These are phyloP conservation scores for Bujurquina vittata DNA, from an alignment of 2,113 vertebrate species.

Conservation along the genomic window DNA sequence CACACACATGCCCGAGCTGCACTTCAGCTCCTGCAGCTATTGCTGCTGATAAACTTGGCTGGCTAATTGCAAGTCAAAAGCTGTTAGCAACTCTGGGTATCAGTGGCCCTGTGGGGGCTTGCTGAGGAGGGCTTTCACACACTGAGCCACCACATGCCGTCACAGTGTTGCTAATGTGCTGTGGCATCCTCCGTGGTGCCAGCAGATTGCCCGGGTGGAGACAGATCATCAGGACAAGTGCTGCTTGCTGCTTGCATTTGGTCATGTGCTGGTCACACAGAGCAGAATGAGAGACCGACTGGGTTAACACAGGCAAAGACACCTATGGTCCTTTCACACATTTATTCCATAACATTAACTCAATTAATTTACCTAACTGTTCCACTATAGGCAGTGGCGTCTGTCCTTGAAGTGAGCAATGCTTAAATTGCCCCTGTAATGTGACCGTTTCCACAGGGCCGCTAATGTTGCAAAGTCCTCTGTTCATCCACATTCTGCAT, in stretches of 20 bases:
- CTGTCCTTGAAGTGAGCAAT: conserved; percentile 19
- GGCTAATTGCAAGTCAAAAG: conserved; percentile 80
- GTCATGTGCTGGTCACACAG: conserved; percentile 8
- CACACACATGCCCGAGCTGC: neutral
- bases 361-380: conserved; percentile 29
- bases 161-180: conserved; percentile 65
- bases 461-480: neutral
- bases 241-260: neutral
- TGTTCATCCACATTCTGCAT: neutral
- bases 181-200: conserved; percentile 71
- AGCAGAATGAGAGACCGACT: neutral
- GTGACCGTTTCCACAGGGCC: neutral
- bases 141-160: conserved; percentile 53
- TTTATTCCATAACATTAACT: conserved; percentile 56
- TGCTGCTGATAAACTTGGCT: conserved; percentile 75
- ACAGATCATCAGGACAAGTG: conserved; percentile 49
- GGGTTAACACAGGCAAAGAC: conserved; percentile 53
- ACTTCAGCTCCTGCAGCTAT: conserved; percentile 46
- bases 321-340: conserved; percentile 19
- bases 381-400: conserved; percentile 5
- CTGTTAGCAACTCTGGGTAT: conserved; percentile 72
- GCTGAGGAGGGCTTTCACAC: conserved; percentile 63
- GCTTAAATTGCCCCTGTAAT: neutral
- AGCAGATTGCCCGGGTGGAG: conserved; percentile 74
- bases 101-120: conserved; percentile 62